These are phyloP conservation scores for Grapholita molesta DNA, from an alignment of 1,140 invertebrate genomes.

Conservation along the genomic window DNA sequence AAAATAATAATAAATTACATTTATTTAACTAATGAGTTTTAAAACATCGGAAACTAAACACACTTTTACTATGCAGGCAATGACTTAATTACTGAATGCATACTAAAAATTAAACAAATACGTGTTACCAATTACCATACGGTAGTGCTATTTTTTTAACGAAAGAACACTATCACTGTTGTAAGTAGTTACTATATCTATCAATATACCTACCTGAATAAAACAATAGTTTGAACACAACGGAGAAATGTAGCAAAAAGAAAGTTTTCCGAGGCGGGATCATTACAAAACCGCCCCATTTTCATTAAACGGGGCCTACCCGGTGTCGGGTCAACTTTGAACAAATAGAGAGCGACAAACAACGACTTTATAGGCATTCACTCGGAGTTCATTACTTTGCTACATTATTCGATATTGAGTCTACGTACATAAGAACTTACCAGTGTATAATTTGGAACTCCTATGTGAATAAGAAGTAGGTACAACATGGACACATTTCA, in stretches of 20 bases:
- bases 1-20: too few species aligned
- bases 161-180: neutral
- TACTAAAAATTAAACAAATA: too few species aligned
- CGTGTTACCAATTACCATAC: too few species aligned
- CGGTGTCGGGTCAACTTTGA: slow-evolving; percentile 16
- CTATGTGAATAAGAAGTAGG: neutral
- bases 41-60: too few species aligned
- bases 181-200: neutral
- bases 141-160: too few species aligned
- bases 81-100: too few species aligned
- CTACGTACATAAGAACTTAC: neutral
- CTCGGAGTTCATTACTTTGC: neutral
- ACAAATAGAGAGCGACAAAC: slow-evolving; percentile 18
- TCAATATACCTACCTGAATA: neutral
- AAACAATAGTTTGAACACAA: neutral
- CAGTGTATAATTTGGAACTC: neutral
- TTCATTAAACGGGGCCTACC: slow-evolving; percentile 7
- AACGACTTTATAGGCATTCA: slow-evolving; percentile 8
- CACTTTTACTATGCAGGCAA: too few species aligned
- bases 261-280: neutral
- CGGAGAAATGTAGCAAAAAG: slow-evolving; percentile 6
- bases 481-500: neutral
- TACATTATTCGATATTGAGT: neutral
- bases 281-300: slow-evolving; percentile 16
- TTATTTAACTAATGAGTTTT: too few species aligned